Base-by-base conservation (phyloP, 1,140 invertebrate species). In the Listronotus bonariensis region DNA sequence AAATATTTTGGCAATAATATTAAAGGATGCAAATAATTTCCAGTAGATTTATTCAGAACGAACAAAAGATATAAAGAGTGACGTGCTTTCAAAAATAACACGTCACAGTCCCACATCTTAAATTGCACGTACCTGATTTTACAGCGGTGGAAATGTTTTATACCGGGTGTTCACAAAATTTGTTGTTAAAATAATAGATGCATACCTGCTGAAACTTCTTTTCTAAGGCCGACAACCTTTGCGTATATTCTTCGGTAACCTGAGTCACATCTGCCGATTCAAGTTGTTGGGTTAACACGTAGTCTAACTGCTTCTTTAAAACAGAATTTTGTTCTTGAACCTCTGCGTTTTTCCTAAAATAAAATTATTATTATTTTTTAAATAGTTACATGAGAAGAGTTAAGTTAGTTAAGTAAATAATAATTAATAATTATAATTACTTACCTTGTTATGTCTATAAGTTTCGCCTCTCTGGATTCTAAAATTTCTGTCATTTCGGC, bases 181-280 rank as follows among this genome's bases (percentile, higher is more conserved):
- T 12, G 14, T 7, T 11, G n/a, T 18, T 8, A 11, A 11, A 43
- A 14, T 43, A 7, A 4, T 14, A 5, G 12, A 14, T 48, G 41
- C 8, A 26, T 45, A 60, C 64, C 18, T 92, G 88, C 74, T 96
- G 93, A 75, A 96, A 91, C 77, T 95, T 95, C 72, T 89, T 90
- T 75, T 98, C 95, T 34, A 96, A 80, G 3, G 90, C 90, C 0
- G 92, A 91, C 69, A 97, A 80, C 51, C 95, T 84, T 73, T 92
- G 89, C 0, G 93, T 94, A 68, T 95, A 95, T 75, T 97, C 95
- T 71, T 95, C 90, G 2, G 90, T 92, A 38, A 93, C 86, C 72
- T 86, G 84, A 68, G 84, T 87, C 17, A 92, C 83, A 74, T 85
- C 86, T 0, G 80, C 78, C 14, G 78, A 79, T 63, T 86, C 85